A percentile compares a stretch with the other conserved stretches of the same genome.
Conservation (phyloP, 2,113 vertebrate species). For the Myodes glareolus region DNA sequence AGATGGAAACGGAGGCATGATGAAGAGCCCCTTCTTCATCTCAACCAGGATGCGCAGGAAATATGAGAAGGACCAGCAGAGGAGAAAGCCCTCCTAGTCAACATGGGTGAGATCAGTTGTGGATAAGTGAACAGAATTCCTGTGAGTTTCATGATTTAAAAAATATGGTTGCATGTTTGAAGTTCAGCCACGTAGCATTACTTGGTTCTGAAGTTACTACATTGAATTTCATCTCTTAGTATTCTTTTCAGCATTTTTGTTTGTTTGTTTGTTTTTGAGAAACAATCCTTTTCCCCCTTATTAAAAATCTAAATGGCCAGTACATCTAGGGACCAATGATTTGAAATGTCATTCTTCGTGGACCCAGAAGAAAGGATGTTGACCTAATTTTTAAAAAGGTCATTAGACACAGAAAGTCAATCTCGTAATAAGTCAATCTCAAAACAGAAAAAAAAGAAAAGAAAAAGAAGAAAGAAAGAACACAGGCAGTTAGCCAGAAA, state of each 20-base stretch:
- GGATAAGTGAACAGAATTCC: slow-evolving; percentile 46
- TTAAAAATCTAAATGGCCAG: slow-evolving; percentile 54
- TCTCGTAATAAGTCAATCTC: slow-evolving; percentile 4
- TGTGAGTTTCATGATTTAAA: slow-evolving; percentile 11
- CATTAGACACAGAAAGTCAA: slow-evolving; percentile 53
- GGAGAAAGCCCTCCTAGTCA: background rate
- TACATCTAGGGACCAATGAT: background rate
- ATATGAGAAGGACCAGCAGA: background rate
- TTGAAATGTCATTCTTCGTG: slow-evolving; percentile 39
- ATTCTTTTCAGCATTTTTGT: background rate
- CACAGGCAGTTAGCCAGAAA: slow-evolving; percentile 59
- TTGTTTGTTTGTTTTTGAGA: slow-evolving; percentile 44
- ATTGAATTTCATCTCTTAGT: slow-evolving; percentile 45
- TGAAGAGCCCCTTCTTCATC: background rate
- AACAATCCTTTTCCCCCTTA: background rate
- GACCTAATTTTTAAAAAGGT: slow-evolving; percentile 59
- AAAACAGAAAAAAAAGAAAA: background rate
- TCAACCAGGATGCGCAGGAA: background rate
- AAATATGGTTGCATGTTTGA: slow-evolving; percentile 44
- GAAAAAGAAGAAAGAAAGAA: background rate
- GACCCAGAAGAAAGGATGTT: slow-evolving; percentile 29
- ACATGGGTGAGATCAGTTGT: slow-evolving; percentile 1
- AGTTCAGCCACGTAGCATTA: slow-evolving; percentile 33
- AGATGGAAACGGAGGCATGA: background rate
- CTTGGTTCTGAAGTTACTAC: slow-evolving; percentile 57